These are phyloP conservation scores for Agrotis puta DNA, from an alignment of 2,888 invertebrate species.

Conservation along the genomic window DNA sequence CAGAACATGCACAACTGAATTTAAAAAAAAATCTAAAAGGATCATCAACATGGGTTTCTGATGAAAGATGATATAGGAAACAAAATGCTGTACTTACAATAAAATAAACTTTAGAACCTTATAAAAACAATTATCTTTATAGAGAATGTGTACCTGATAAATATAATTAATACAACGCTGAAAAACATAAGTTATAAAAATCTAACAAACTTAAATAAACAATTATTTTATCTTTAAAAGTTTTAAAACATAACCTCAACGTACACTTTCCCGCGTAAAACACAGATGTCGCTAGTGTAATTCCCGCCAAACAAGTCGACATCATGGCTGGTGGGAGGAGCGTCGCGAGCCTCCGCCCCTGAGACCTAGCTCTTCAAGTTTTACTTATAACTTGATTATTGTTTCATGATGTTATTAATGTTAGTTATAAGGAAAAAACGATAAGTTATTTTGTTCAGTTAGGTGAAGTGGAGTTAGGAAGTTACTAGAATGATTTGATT, in stretches of 20 bases:
- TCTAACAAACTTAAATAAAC: too few relatives aligned
- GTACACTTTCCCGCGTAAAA: conserved; percentile 30
- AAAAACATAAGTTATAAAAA: too few relatives aligned
- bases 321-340: conserved; percentile 63
- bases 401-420: conserved; percentile 22
- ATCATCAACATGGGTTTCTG: too few relatives aligned
- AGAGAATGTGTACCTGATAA: too few relatives aligned
- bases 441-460: conserved; percentile 7
- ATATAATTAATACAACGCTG: too few relatives aligned
- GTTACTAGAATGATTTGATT: not conserved
- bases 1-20: too few relatives aligned
- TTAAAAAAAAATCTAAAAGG: too few relatives aligned
- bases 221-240: too few relatives aligned
- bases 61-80: too few relatives aligned
- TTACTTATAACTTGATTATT: conserved; percentile 54
- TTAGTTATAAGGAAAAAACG: conserved; percentile 15
- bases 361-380: conserved; percentile 51
- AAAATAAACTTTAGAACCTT: too few relatives aligned
- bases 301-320: conserved; percentile 60
- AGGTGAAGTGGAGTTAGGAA: not conserved
- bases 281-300: conserved; percentile 56
- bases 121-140: too few relatives aligned
- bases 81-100: too few relatives aligned
- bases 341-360: conserved; percentile 56
- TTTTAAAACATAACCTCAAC: conserved; percentile 14